A percentile compares a stretch with the other conserved stretches of the same genome.
Conservation (phyloP, 2,888 invertebrate genomes). For the Leptura quadrifasciata region DNA sequence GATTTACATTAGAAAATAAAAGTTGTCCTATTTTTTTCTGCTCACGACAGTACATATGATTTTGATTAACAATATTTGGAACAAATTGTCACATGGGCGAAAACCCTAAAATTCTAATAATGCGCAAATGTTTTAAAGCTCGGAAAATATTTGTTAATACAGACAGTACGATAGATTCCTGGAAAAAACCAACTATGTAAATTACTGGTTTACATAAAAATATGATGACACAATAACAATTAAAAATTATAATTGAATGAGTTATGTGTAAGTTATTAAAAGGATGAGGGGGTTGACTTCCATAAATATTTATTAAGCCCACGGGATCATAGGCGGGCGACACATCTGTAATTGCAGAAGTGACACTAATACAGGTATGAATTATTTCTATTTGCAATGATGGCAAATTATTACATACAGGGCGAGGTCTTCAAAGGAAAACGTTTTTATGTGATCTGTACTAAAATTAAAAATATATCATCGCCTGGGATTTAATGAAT, state of each 20-base stretch:
- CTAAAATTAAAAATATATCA: no score
- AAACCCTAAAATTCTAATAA: no score
- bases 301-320: slow-evolving; percentile 31
- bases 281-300: slow-evolving; percentile 6
- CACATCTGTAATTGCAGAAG: slow-evolving; percentile 8
- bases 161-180: neutral
- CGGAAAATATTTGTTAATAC: neutral
- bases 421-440: neutral
- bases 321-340: neutral
- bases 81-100: no score
- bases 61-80: no score
- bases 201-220: neutral
- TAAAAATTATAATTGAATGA: slow-evolving; percentile 27
- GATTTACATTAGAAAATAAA: no score
- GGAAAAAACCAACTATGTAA: neutral
- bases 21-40: no score
- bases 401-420: neutral
- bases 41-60: no score
- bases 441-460: no score
- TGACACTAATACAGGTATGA: neutral
- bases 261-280: slow-evolving; percentile 16
- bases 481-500: no score
- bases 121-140: neutral
- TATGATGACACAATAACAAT: slow-evolving; percentile 26
- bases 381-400: neutral